Evolutionary conservation across 2,888 invertebrate genomes (phyloP).

Genomic region (Omphaloscelis lunosa): DNA sequence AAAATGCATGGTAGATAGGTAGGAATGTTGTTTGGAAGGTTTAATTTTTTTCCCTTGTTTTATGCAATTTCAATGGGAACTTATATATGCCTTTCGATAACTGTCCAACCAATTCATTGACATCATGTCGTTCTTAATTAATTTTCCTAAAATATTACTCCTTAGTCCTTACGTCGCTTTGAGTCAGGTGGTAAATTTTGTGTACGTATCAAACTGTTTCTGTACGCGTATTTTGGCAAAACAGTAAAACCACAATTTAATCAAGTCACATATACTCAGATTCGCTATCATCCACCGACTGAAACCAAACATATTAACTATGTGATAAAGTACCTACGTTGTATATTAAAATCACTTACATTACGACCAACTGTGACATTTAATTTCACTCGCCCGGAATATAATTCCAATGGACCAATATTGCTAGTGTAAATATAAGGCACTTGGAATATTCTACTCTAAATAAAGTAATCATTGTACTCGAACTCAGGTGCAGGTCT

Average conservation of each 20-base stretch:
- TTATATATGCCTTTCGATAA: background rate
- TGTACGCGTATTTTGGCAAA: conserved; percentile 14
- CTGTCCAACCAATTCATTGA: background rate
- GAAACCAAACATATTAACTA: conserved; percentile 54
- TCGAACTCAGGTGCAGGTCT: conserved; percentile 50
- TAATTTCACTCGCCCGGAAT: conserved; percentile 40
- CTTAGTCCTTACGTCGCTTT: background rate
- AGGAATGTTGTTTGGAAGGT: background rate
- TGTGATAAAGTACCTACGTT: conserved; percentile 40
- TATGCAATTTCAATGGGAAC: background rate
- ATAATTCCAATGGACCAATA: conserved; percentile 46
- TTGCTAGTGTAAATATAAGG: conserved; percentile 39
- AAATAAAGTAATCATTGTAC: conserved; percentile 45
- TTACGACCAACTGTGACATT: conserved; percentile 59
- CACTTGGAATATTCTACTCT: conserved; percentile 36
- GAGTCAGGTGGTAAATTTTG: background rate
- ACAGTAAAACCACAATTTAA: conserved; percentile 33
- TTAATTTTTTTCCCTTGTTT: too few species aligned
- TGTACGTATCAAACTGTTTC: background rate
- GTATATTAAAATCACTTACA: conserved; percentile 57
- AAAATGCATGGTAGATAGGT: background rate
- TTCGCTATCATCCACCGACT: conserved; percentile 33
- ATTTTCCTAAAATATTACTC: background rate
- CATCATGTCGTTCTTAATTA: background rate
- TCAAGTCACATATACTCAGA: conserved; percentile 34